These are phyloP conservation scores for Eueides isabella DNA, from an alignment of 1,140 invertebrate genomes.

Conservation along the genomic window DNA sequence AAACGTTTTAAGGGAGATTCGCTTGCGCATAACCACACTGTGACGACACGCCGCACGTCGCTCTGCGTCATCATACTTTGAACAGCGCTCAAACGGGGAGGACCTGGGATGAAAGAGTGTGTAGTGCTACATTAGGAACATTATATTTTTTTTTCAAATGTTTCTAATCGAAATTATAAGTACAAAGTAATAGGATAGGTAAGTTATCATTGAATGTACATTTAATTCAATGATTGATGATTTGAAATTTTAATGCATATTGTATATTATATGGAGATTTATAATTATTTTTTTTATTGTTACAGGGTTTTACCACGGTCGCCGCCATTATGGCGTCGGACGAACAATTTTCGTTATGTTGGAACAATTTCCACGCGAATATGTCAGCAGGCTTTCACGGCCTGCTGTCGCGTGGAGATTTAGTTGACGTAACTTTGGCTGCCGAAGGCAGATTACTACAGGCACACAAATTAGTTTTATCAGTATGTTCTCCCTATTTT, in stretches of 20 bases:
- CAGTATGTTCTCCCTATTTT: conserved; percentile 93
- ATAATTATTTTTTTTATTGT: conserved; percentile 36
- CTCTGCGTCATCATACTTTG: conserved; percentile 77
- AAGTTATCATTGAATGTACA: conserved; percentile 33
- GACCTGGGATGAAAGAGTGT: conserved; percentile 69
- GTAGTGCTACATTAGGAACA: conserved; percentile 69
- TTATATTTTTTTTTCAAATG: conserved; percentile 77
- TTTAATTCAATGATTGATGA: conserved; percentile 25
- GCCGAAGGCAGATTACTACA: conserved; percentile 90
- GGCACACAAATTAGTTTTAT: conserved; percentile 91
- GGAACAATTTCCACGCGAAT: conserved; percentile 90
- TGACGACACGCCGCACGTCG: conserved; percentile 71
- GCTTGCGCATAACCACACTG: conserved; percentile 47
- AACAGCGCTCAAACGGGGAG: conserved; percentile 74
- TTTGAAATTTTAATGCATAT: neutral
- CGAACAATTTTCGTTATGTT: conserved; percentile 90
- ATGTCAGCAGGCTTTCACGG: conserved; percentile 88
- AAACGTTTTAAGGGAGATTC: conserved; percentile 52
- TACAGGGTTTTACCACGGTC: conserved; percentile 70
- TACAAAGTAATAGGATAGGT: conserved; percentile 81
- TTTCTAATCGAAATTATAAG: conserved; percentile 80
- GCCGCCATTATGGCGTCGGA: conserved; percentile 86
- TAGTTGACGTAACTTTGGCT: conserved; percentile 92
- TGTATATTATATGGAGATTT: neutral
- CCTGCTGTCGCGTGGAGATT: conserved; percentile 88